Evolutionary conservation across 2,888 invertebrate genomes (phyloP).

Genomic region (Ichneumon xanthorius): DNA sequence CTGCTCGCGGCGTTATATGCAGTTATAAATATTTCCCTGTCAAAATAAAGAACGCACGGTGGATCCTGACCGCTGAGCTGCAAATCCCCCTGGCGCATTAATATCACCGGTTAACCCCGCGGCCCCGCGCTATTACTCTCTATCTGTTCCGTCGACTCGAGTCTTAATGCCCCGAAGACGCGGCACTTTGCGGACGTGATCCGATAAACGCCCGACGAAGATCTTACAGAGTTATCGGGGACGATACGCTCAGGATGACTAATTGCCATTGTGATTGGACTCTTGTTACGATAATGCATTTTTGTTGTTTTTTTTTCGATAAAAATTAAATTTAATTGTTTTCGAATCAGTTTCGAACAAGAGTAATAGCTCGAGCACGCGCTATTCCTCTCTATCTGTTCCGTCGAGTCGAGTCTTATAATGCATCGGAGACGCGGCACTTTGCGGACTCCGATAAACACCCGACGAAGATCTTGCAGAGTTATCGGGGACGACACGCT

Average conservation of each 20-base stretch:
- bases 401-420: not conserved
- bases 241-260: not conserved
- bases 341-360: too few relatives aligned
- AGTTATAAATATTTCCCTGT: conserved; percentile 77
- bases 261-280: not conserved
- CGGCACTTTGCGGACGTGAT: conserved; percentile 1
- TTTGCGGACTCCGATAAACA: not conserved
- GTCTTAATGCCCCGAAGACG: not conserved
- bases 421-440: not conserved
- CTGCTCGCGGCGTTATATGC: not conserved
- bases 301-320: not conserved
- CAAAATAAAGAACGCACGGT: conserved; percentile 75
- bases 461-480: not conserved
- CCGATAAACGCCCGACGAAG: not conserved
- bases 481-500: not conserved
- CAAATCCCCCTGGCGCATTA: conserved; percentile 73
- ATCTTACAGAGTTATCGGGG: not conserved
- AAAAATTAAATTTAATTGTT: too few relatives aligned
- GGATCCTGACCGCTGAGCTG: conserved; percentile 42
- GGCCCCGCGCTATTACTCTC: conserved; percentile 36
- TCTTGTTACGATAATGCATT: not conserved
- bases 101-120: conserved; percentile 64
- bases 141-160: conserved; percentile 18
- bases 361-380: not conserved
- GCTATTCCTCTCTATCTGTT: conserved; percentile 33